Base-by-base conservation (phyloP, 35 echinoderm and acorn worm species). In the Ptychodera flava region DNA sequence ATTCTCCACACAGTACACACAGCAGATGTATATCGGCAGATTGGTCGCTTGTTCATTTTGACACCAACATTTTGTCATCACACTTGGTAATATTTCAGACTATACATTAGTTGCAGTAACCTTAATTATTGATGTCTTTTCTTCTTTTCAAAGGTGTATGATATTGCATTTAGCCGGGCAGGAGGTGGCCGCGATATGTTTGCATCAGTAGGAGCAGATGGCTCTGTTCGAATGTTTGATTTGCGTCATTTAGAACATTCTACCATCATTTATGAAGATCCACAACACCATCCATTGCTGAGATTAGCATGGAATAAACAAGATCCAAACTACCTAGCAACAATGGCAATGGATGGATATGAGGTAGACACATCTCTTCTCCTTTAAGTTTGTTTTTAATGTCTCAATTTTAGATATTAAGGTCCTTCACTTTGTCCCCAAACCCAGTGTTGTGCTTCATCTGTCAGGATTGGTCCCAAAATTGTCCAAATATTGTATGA, bases 281-380 rank as follows among this genome's bases (percentile, higher is more conserved):
- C 95, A 0, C 92, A 98, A 30, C 95, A 98, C 75, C 92, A 94
- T 83, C 95, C 95, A 29, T 91, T 98, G 79, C 90, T 98, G 52
- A 64, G 95, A 35, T 83, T 98, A 33, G 90, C 93, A 29, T 99
- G 96, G 96, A 99, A 99, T 75, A 99, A 99, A 52, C 96, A 99
- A 64, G 96, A 99, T 35, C 96, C 96, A 0, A 99, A 99, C 90
- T 99, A 99, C 86, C 84, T 99, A 12, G 89, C 96, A 36, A 99
- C 96, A 0, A 94, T 99, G 92, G 96, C 96, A 0, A 99, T 99
- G 96, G 96, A 99, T 89, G 94, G 92, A 78, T 99, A 92, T 88
- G 96, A 99, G 93, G 96, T 99, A 86, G 33, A 79, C 22, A 84
- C 2, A 35, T 22, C 16, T 82, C 22, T n/a, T n/a, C n/a, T 32